A percentile compares a stretch with the other conserved stretches of the same genome.
Evolutionary conservation across 2,113 vertebrate species (phyloP).

Genomic region (Sardina pilchardus): DNA sequence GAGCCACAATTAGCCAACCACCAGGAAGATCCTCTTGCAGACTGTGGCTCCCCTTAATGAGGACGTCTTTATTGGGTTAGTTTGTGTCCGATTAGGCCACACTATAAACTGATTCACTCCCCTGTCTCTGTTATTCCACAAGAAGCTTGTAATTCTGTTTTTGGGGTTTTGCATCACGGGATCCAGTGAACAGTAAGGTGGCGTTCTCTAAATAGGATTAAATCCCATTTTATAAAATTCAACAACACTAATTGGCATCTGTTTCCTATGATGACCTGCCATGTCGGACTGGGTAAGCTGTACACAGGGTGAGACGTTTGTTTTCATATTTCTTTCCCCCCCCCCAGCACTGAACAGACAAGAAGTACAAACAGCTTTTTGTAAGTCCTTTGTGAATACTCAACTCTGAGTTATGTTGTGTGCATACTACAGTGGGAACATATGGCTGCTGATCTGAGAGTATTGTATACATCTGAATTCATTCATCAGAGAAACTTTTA

Average conservation of each 20-base stretch:
- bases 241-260: constrained; percentile 40
- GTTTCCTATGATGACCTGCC: constrained; percentile 30
- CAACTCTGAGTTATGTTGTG: constrained; percentile 45
- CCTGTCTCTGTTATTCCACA: constrained; percentile 30
- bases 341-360: neutral
- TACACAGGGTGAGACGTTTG: constrained; percentile 17
- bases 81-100: constrained; percentile 35
- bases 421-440: constrained; percentile 31
- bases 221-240: neutral
- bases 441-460: constrained; percentile 60
- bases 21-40: constrained; percentile 23
- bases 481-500: constrained; percentile 66
- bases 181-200: constrained; percentile 25
- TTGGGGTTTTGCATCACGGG: constrained; percentile 8
- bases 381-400: neutral
- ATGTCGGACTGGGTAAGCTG: neutral
- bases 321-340: neutral
- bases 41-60: constrained; percentile 42
- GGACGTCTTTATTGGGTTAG: constrained; percentile 48
- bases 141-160: constrained; percentile 17
- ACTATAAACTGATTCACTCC: constrained; percentile 45
- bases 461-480: constrained; percentile 67
- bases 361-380: neutral
- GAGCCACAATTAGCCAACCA: constrained; percentile 35
- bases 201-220: constrained; percentile 35